These are phyloP conservation scores for Lithophane leautieri DNA, from an alignment of 2,888 invertebrate species.

Conservation along the genomic window DNA sequence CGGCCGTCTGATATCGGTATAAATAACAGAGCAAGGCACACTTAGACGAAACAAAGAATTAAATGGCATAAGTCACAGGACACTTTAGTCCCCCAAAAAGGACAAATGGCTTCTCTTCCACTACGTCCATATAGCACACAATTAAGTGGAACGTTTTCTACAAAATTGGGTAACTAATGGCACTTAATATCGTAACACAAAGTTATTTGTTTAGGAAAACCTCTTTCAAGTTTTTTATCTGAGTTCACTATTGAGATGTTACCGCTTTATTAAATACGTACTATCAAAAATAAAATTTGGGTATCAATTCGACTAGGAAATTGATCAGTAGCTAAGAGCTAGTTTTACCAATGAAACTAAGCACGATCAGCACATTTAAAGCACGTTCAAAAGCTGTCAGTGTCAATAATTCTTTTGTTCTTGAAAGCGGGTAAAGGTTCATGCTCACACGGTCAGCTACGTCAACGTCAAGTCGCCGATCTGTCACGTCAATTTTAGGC, in stretches of 20 bases:
- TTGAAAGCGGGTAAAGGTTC: too few species aligned
- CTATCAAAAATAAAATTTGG: too few species aligned
- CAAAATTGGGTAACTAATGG: constrained; percentile 28
- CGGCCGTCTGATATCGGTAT: not conserved
- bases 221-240: not conserved
- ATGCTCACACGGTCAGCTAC: too few species aligned
- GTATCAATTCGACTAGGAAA: not conserved
- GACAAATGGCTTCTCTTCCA: constrained; percentile 25
- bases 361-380: too few species aligned
- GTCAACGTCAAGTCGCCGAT: too few species aligned
- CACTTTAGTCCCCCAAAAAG: constrained; percentile 4
- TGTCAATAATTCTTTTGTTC: too few species aligned
- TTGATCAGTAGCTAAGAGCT: not conserved
- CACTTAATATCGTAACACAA: constrained; percentile 21
- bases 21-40: not conserved
- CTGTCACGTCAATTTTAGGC: too few species aligned
- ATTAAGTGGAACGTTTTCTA: constrained; percentile 40
- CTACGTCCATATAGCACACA: constrained; percentile 17
- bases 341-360: not conserved
- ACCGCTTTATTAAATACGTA: not conserved
- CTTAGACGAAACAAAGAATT: constrained; percentile 18
- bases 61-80: constrained; percentile 17
- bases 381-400: too few species aligned
- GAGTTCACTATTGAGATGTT: not conserved
- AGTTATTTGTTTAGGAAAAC: constrained; percentile 9